Evolutionary conservation across 2,797 vertebrate species (phyloP), one percentile per base, ranked within the genome.

Genomic region (Pangasius mekongensis): DNA sequence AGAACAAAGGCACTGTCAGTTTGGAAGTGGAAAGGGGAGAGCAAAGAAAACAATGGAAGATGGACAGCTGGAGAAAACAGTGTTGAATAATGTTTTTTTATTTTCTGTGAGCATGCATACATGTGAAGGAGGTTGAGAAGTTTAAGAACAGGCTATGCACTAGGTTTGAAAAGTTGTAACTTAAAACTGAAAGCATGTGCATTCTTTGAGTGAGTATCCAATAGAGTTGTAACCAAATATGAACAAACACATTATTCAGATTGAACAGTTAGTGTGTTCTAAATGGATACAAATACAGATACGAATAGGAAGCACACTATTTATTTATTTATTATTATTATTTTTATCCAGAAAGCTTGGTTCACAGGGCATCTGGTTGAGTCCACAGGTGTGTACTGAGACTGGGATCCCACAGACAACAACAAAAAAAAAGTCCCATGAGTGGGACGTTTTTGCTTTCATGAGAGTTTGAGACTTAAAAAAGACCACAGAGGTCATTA

Each of bases 151-250:
- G 81, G 36, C 14, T 64, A n/a, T 64, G 81, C 14, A 64, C 58
- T n/a, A n/a, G 58, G 58, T 62, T 64, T n/a, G 24, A 64, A 64
- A 81, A 54, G 62, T 66, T 39, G 43, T 56, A 76, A 80, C 33
- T 39, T 49, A 39, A 73, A 87, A 93, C 94, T 91, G 92, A 92
- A 88, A 39, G 9, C 36, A 43, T 58, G n/a, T 36, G 14, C 20
- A 71, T 71, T 71, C 4, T 33, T 71, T 49, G 1, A 49, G 16
- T 84, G 66, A 54, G 64, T 49, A 33, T 69, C 9, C 47, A 52
- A 30, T 47, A 83, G 24, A 14, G 39, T 47, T 30, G 5, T 47
- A 47, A 64, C 33, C 14, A 64, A 83, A 64, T 62, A 64, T 7
- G 0, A 47, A 82, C 5, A 43, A 47, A 82, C 5, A 62, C 33